phyloP scores from a whole-genome alignment of 2,797 vertebrate genomes.

The Hemitrygon akajei region DNA sequence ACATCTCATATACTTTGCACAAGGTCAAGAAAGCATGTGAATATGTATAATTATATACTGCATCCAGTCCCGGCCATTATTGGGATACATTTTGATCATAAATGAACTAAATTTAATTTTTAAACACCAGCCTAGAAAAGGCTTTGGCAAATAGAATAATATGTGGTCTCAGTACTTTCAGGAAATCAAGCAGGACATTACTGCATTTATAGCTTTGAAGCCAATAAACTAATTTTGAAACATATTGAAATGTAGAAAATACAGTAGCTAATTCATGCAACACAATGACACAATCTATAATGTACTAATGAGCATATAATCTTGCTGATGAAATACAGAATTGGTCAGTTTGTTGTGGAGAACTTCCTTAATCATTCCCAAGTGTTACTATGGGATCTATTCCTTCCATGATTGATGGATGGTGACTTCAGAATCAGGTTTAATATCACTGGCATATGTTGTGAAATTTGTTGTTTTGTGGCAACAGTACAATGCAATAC shows the following conservation, averaged over 20 bases:
- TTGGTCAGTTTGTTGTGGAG: no score
- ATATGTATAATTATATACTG: not conserved
- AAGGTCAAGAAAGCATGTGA: not conserved
- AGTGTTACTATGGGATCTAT: no score
- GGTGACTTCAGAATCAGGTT: no score
- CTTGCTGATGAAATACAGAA: not conserved
- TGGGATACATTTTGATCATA: not conserved
- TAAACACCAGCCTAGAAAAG: not conserved
- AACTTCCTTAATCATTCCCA: no score
- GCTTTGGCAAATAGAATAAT: not conserved
- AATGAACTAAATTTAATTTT: not conserved
- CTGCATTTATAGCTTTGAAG: not conserved
- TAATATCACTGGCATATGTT: no score
- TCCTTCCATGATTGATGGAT: no score
- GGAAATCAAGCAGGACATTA: not conserved
- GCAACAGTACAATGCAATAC: no score
- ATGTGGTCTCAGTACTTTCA: not conserved
- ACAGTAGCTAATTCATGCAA: not conserved
- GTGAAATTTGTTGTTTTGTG: no score
- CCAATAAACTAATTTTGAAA: no score
- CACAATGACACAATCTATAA: not conserved
- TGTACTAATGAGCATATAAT: not conserved
- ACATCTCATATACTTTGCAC: not conserved
- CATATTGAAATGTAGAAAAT: not conserved
- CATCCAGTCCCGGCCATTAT: not conserved